Evolutionary conservation across 2,888 invertebrate genomes (phyloP).

Genomic region (Ommatoiulus sabulosus): DNA sequence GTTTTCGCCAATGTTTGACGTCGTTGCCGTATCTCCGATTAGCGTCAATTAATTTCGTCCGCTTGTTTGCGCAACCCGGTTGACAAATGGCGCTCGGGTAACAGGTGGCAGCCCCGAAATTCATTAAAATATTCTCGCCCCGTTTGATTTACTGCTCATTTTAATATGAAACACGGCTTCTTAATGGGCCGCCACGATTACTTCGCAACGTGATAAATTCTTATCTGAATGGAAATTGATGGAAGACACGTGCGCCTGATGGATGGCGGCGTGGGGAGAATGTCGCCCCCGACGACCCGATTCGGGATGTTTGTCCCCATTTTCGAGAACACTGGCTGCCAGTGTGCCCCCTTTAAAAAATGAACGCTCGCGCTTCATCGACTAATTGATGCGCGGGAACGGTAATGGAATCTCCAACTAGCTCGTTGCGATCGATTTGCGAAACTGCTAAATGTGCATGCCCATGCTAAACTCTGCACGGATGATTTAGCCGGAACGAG

Average conservation of each 20-base stretch:
- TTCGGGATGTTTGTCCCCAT: neutral
- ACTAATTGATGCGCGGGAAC: neutral
- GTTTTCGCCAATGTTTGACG: neutral
- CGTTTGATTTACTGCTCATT: conserved; percentile 19
- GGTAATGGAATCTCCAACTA: neutral
- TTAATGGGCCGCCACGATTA: neutral
- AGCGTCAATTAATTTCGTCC: neutral
- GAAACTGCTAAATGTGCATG: neutral
- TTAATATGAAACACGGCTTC: neutral
- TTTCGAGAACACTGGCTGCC: neutral
- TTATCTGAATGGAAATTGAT: conserved; percentile 27
- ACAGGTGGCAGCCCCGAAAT: neutral
- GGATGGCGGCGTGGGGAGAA: neutral
- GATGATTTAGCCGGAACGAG: neutral
- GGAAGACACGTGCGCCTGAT: neutral
- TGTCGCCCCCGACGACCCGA: neutral
- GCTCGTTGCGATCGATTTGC: neutral
- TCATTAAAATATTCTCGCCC: conserved; percentile 17
- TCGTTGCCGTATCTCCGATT: neutral
- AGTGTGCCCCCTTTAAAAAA: neutral
- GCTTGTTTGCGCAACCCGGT: neutral
- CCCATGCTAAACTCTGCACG: neutral
- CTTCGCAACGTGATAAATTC: neutral
- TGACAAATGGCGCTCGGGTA: conserved; percentile 3
- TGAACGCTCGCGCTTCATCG: neutral